Evolutionary conservation across 2,113 vertebrate genomes (phyloP).

Genomic region (Charina bottae): DNA sequence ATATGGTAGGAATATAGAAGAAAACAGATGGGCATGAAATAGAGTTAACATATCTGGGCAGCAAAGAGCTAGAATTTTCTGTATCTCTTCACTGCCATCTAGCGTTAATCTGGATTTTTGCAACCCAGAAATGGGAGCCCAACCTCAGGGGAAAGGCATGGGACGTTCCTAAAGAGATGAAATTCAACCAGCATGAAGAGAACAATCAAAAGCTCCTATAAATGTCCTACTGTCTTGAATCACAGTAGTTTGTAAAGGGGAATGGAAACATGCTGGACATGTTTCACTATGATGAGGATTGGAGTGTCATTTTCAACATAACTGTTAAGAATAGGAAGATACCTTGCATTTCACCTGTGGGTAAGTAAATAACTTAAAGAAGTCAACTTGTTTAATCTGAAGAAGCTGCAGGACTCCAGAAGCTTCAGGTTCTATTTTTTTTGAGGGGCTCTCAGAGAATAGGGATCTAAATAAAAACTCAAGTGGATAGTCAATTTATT

Average conservation of each 20-base stretch:
- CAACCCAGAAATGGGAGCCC: no score
- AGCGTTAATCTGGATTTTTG: background rate
- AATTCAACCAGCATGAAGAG: no score
- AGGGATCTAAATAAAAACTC: background rate
- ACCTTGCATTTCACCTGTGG: background rate
- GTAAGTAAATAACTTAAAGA: background rate
- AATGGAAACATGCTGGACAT: background rate
- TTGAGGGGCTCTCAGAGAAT: background rate
- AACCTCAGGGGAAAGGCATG: no score
- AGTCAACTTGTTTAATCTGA: background rate
- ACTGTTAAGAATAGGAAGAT: background rate
- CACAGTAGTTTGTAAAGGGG: background rate
- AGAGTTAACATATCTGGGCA: conserved; percentile 37
- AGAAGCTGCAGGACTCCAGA: background rate
- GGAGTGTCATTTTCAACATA: background rate
- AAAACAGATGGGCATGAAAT: conserved; percentile 45
- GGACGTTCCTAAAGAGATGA: no score
- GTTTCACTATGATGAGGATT: background rate
- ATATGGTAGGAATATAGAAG: conserved; percentile 35
- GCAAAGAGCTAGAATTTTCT: background rate
- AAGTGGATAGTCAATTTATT: background rate
- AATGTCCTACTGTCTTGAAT: background rate
- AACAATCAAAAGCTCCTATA: no score
- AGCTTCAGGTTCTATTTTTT: background rate
- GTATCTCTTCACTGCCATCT: background rate